Conservation (phyloP, 2,797 vertebrate species). For the Xenops minutus region DNA sequence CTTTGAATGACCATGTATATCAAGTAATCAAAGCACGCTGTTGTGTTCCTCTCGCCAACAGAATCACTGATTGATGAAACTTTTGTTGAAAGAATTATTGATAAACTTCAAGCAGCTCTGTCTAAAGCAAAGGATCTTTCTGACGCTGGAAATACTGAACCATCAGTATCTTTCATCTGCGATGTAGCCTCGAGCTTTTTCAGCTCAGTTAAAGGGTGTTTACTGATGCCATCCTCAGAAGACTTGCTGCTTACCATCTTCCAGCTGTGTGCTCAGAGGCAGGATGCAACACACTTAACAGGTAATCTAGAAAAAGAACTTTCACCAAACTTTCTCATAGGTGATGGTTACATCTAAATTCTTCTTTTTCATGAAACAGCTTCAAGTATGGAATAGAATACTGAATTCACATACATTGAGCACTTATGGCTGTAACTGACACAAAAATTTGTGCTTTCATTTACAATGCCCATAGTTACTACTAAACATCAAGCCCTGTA, state of each 20-base stretch:
- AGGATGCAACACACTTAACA: slow-evolving; percentile 82
- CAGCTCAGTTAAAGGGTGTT: slow-evolving; percentile 86
- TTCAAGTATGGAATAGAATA: not conserved
- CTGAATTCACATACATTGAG: not conserved
- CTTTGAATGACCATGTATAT: not conserved
- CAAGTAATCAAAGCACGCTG: not conserved
- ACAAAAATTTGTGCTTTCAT: not conserved
- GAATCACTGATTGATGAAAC: slow-evolving; percentile 88
- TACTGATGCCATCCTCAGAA: slow-evolving; percentile 87
- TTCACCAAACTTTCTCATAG: not conserved
- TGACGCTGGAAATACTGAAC: slow-evolving; percentile 86
- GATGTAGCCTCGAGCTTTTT: slow-evolving; percentile 92
- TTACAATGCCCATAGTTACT: not conserved
- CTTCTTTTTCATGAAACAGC: not conserved
- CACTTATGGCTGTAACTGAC: not conserved
- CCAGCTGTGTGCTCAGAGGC: slow-evolving; percentile 89
- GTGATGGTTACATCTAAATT: not conserved
- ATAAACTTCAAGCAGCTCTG: slow-evolving; percentile 88
- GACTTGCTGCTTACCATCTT: slow-evolving; percentile 92
- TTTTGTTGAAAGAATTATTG: slow-evolving; percentile 90
- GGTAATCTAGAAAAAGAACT: slow-evolving; percentile 72
- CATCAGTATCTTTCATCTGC: slow-evolving; percentile 90
- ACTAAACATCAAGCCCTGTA: not conserved
- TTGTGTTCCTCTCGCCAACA: slow-evolving; percentile 56
- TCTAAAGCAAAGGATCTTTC: slow-evolving; percentile 87